A percentile compares a stretch with the other conserved stretches of the same genome.
phyloP scores from a whole-genome alignment of 2,113 vertebrate genomes.

The Acrocephalus kingi region DNA sequence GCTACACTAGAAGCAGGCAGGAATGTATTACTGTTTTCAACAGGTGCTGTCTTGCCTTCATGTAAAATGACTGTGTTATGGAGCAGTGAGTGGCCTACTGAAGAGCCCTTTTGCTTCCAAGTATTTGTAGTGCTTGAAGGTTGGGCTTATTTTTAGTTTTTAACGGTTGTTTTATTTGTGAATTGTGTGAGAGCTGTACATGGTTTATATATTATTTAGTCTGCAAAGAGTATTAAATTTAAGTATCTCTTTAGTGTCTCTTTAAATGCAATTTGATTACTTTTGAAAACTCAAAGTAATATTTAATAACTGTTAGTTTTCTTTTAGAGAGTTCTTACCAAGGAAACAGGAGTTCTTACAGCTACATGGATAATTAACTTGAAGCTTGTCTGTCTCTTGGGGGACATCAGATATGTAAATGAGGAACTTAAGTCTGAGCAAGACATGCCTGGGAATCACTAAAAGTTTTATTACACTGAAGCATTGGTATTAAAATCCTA shows the following conservation, averaged over 20 bases:
- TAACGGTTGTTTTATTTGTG: slow-evolving; percentile 60
- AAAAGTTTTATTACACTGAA: slow-evolving; percentile 78
- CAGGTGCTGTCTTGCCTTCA: background rate
- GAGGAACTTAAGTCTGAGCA: slow-evolving; percentile 76
- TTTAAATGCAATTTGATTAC: slow-evolving; percentile 74
- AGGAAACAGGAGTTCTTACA: slow-evolving; percentile 79
- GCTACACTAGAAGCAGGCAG: background rate
- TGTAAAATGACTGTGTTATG: background rate
- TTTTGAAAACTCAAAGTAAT: slow-evolving; percentile 76
- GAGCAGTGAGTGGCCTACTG: background rate
- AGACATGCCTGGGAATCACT: slow-evolving; percentile 74
- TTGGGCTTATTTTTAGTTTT: slow-evolving; percentile 46
- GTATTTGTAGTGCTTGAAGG: background rate
- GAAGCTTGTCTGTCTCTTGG: slow-evolving; percentile 80
- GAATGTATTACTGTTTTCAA: background rate
- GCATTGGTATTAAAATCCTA: slow-evolving; percentile 60
- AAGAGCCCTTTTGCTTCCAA: background rate
- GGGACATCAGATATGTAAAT: slow-evolving; percentile 83
- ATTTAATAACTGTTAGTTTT: slow-evolving; percentile 83
- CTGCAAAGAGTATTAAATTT: slow-evolving; percentile 74
- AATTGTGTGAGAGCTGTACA: slow-evolving; percentile 61
- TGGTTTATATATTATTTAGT: slow-evolving; percentile 74
- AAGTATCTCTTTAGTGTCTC: slow-evolving; percentile 78
- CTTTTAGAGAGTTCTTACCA: slow-evolving; percentile 78
- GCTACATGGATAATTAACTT: slow-evolving; percentile 83